Base-by-base conservation (phyloP, 2,797 vertebrate genomes). In the Chromis chromis region DNA sequence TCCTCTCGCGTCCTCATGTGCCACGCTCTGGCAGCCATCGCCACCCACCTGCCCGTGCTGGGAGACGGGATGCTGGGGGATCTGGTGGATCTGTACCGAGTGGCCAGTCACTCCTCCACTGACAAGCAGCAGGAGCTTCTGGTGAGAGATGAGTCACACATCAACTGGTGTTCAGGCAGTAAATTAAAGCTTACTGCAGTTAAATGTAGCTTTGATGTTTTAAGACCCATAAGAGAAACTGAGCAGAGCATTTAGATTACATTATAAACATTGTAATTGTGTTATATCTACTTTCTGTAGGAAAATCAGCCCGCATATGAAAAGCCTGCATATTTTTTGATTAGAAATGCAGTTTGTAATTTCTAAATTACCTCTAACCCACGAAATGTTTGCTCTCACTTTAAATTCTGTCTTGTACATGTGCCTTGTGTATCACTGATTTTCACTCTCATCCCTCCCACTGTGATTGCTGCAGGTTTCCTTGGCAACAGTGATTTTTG, bases 401-500 rank as follows among this genome's bases (percentile, higher is more conserved):
- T 46, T n/a, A 46, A 46, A 46, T 46, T 19, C 19, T 48, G 42
- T 5, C 17, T 44, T 6, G 16, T 44, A 19, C 1, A n/a, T 21
- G n/a, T 49, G n/a, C 22, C 6, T 14, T 48, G 16, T 44, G 5
- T 6, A 17, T 55, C 12, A 24, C 22, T 31, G n/a, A n/a, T 56
- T 70, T n/a, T 25, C 52, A 59, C 10, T 24, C 55, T 24, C 5
- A 3, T 55, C 22, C 14, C 31, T 7, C 53, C 25, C 31, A 12
- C 65, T 82, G 28, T 59, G 27, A 46, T 70, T 74, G 19, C 6
- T 0, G 24, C 88, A 99, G 98, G 98, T 99, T 76, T 97, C 97
- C 74, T 91, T 99, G 91, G 98, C 98, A 53, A 99, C 98, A 1
- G 98, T 99, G 87, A 97, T 99, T 90, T 99, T 99, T 85, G 98